Percentiles rank a stretch among this genome's conserved stretches.
phyloP scores from a whole-genome alignment of 2,113 vertebrate species.

The Egretta garzetta region DNA sequence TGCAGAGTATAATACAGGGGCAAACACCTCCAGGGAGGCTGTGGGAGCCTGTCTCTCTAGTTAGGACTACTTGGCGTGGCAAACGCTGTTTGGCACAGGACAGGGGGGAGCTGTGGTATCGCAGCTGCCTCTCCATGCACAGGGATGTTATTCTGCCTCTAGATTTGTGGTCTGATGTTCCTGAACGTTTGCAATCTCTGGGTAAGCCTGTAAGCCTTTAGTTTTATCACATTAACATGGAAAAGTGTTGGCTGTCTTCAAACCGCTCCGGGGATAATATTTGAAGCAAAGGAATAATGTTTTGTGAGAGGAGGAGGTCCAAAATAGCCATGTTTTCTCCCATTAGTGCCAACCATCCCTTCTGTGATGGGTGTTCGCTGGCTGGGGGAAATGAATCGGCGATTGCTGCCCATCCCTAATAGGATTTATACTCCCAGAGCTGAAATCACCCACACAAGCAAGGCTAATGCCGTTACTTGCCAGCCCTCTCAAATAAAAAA shows the following conservation, averaged over 20 bases:
- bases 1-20: not conserved
- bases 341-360: not conserved
- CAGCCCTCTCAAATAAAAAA: not conserved
- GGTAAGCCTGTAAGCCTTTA: not conserved
- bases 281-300: not conserved
- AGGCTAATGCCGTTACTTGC: not conserved
- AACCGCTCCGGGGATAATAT: not conserved
- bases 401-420: slow-evolving; percentile 4
- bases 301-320: not conserved
- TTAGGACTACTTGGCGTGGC: not conserved
- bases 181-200: not conserved
- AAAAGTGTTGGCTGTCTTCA: not conserved
- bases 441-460: not conserved
- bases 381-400: not conserved
- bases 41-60: not conserved
- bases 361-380: not conserved
- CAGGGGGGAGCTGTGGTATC: slow-evolving; percentile 1
- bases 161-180: not conserved
- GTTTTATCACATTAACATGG: not conserved
- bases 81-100: slow-evolving; percentile 1
- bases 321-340: not conserved
- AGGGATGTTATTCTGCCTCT: not conserved
- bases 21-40: not conserved
- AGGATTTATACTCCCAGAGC: slow-evolving; percentile 12
- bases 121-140: not conserved